phyloP scores from a whole-genome alignment of 2,113 vertebrate genomes.

The Ochotona curzoniae region DNA sequence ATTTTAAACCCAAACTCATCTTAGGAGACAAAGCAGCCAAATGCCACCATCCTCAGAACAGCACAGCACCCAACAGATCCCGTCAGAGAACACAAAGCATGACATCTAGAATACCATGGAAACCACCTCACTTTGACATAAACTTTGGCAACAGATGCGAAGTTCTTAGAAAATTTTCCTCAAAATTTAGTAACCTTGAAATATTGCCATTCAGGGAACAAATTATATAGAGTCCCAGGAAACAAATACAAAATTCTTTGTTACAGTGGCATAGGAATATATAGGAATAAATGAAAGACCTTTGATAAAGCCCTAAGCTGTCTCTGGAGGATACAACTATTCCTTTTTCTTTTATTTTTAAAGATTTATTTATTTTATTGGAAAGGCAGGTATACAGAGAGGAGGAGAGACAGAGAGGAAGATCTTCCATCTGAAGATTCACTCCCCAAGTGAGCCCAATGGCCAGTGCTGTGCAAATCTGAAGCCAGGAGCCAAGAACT shows the following conservation, averaged over 20 bases:
- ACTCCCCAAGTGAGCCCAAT: too few relatives aligned
- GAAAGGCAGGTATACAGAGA: too few relatives aligned
- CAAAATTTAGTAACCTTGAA: not conserved
- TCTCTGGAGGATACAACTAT: not conserved
- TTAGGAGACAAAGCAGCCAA: not conserved
- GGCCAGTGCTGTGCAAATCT: too few relatives aligned
- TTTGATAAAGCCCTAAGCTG: not conserved
- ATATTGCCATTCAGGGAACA: not conserved
- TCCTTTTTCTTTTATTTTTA: not conserved
- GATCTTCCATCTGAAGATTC: too few relatives aligned
- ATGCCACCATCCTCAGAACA: not conserved
- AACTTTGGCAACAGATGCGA: not conserved
- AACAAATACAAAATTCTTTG: not conserved
- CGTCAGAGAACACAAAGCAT: not conserved
- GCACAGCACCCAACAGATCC: not conserved
- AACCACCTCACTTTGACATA: not conserved
- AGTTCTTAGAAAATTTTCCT: slow-evolving; percentile 18
- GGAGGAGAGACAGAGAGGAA: too few relatives aligned
- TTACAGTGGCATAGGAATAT: not conserved
- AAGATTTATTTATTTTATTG: too few relatives aligned
- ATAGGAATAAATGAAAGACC: not conserved
- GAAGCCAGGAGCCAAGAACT: too few relatives aligned
- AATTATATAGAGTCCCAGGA: not conserved
- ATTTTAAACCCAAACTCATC: slow-evolving; percentile 45
- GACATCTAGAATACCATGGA: not conserved